phyloP scores from a whole-genome alignment of 2,888 invertebrate species.

The Podotricha telesiphe region DNA sequence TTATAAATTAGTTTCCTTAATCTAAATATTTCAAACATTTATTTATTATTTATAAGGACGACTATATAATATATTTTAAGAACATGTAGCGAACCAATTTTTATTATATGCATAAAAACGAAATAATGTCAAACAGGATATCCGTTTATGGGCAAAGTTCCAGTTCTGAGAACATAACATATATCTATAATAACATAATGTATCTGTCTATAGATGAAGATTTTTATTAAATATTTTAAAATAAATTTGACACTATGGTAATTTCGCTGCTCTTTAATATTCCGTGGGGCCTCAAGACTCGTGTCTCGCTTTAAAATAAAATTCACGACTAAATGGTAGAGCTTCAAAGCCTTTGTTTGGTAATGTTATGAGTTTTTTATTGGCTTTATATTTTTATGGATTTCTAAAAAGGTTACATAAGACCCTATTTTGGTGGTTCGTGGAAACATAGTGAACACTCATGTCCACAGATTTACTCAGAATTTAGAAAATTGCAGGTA shows the following conservation, averaged over 20 bases:
- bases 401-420: constrained; percentile 32
- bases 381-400: constrained; percentile 37
- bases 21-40: no score
- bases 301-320: constrained; percentile 51
- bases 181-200: no score
- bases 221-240: constrained; percentile 27
- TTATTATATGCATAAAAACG: constrained; percentile 6
- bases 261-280: constrained; percentile 52
- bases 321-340: constrained; percentile 51
- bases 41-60: no score
- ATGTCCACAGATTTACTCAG: background rate
- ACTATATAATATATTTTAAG: background rate
- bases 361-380: constrained; percentile 48
- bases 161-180: constrained; percentile 18
- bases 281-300: constrained; percentile 44
- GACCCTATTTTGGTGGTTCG: constrained; percentile 14
- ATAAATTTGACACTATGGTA: constrained; percentile 47
- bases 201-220: constrained; percentile 1
- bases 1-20: no score
- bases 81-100: background rate
- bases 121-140: constrained; percentile 16
- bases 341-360: constrained; percentile 51
- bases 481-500: background rate
- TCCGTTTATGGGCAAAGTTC: constrained; percentile 26
- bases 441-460: constrained; percentile 8